These are phyloP conservation scores for Watsonalla binaria DNA, from an alignment of 2,888 invertebrate species.

Conservation along the genomic window DNA sequence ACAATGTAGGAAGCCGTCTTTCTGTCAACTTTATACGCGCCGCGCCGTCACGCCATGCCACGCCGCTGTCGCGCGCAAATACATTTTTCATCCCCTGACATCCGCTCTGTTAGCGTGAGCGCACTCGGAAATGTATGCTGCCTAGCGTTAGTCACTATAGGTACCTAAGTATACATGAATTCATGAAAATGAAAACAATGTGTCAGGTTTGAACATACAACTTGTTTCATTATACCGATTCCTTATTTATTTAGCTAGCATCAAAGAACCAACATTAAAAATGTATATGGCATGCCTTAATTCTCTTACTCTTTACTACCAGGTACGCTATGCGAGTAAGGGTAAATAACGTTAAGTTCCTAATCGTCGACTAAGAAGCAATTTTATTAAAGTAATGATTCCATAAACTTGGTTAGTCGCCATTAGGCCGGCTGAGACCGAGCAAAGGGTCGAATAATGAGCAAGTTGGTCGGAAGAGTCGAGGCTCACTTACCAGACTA, in stretches of 20 bases:
- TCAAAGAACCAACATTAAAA: too few relatives aligned
- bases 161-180: neutral
- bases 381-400: neutral
- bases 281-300: too few relatives aligned
- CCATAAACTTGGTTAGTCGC: neutral
- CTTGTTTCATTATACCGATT: too few relatives aligned
- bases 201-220: neutral
- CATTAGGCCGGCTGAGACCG: neutral
- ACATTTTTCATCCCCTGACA: constrained; percentile 57
- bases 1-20: too few relatives aligned
- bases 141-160: constrained; percentile 5
- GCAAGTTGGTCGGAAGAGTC: constrained; percentile 6
- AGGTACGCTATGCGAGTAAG: too few relatives aligned
- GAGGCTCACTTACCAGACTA: constrained; percentile 13
- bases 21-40: neutral
- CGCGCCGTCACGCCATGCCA: constrained; percentile 6
- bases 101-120: constrained; percentile 43
- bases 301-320: too few relatives aligned
- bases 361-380: neutral
- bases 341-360: too few relatives aligned
- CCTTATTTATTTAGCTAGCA: too few relatives aligned
- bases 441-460: neutral
- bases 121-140: constrained; percentile 42
- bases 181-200: neutral
- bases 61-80: constrained; percentile 25